Evolutionary conservation across 1,140 invertebrate species (phyloP).

Genomic region (Drosophila grimshawi): DNA sequence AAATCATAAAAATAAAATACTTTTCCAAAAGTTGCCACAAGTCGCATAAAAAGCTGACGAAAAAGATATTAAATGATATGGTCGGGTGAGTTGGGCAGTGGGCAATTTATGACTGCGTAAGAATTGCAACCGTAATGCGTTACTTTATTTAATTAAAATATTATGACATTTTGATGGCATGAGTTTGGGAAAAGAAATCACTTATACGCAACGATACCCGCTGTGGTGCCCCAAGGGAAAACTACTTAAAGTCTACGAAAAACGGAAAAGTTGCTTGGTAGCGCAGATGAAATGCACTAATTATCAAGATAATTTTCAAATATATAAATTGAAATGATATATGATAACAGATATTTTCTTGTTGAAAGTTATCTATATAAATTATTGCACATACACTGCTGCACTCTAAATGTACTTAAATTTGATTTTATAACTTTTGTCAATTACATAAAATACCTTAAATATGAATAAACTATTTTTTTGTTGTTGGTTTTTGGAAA

Average conservation of each 20-base stretch:
- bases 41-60: conserved; percentile 59
- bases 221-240: neutral
- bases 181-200: conserved; percentile 10
- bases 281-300: neutral
- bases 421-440: neutral
- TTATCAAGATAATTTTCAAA: neutral
- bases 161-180: conserved; percentile 37
- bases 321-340: neutral
- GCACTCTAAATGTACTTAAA: too few species aligned
- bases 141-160: conserved; percentile 62
- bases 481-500: neutral
- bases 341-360: too few species aligned
- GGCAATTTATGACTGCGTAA: neutral
- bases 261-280: neutral
- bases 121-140: conserved; percentile 44
- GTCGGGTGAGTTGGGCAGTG: neutral
- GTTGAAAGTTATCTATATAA: neutral
- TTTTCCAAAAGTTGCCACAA: conserved; percentile 61
- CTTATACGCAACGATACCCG: conserved; percentile 30
- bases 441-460: neutral
- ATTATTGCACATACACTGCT: neutral
- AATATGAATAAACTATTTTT: neutral
- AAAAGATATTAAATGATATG: conserved; percentile 39
- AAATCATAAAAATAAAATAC: conserved; percentile 64
- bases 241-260: neutral